A percentile compares a stretch with the other conserved stretches of the same genome.
Evolutionary conservation across 2,113 vertebrate species (phyloP).

Genomic region (Tychaedon coryphoeus): DNA sequence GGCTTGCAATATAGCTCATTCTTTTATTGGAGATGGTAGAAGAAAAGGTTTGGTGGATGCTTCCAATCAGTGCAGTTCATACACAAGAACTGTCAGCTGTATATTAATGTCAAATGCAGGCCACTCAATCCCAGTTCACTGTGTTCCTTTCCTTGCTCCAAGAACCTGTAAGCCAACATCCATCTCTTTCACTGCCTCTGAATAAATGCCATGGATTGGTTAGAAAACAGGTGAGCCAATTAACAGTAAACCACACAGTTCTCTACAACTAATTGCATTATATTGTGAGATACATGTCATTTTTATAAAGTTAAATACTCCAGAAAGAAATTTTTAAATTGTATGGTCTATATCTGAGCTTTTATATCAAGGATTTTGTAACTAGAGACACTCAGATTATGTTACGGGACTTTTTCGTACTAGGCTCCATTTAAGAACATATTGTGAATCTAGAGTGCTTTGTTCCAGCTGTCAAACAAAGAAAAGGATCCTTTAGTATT

Average conservation of each 20-base stretch:
- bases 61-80: background rate
- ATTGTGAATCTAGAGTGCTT: background rate
- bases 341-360: background rate
- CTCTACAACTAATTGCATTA: background rate
- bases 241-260: background rate
- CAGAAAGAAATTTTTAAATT: background rate
- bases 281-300: background rate
- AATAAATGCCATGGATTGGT: background rate
- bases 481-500: background rate
- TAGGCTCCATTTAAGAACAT: background rate
- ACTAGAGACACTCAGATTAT: background rate
- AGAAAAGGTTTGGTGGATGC: background rate
- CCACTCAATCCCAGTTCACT: background rate
- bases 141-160: background rate
- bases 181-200: background rate
- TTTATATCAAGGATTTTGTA: background rate
- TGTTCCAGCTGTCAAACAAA: constrained; percentile 7
- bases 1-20: background rate
- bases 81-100: background rate
- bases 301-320: background rate
- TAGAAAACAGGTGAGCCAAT: background rate
- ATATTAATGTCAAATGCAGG: background rate
- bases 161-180: background rate
- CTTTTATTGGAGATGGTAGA: background rate
- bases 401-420: background rate